These are phyloP conservation scores for Trochalopteron elliotii DNA, from an alignment of 2,113 vertebrate genomes.

Conservation along the genomic window DNA sequence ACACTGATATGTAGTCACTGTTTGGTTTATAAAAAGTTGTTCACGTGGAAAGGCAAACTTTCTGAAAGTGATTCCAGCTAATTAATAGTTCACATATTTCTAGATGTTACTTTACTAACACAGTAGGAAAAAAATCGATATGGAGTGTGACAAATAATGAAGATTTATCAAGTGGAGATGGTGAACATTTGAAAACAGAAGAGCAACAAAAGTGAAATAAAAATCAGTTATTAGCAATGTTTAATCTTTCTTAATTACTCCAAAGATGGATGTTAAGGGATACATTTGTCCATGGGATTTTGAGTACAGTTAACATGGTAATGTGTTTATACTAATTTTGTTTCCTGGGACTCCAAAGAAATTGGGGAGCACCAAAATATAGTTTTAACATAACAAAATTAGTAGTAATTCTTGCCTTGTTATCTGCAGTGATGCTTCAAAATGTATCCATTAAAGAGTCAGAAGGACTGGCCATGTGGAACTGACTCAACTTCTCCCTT, in stretches of 20 bases:
- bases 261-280: conserved; percentile 52
- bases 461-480: conserved; percentile 45
- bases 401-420: conserved; percentile 85
- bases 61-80: background rate
- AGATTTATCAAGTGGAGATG: background rate
- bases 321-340: conserved; percentile 87
- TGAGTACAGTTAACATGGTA: conserved; percentile 82
- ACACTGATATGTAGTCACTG: background rate
- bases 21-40: conserved; percentile 10
- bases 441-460: conserved; percentile 85
- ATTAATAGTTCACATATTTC: background rate
- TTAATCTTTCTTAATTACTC: conserved; percentile 17
- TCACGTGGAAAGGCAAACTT: background rate
- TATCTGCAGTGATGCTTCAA: conserved; percentile 91
- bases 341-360: conserved; percentile 77
- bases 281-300: conserved; percentile 86
- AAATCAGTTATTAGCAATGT: background rate
- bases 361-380: conserved; percentile 35
- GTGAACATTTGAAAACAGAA: background rate
- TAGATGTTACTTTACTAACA: background rate
- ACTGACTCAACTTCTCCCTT: conserved; percentile 55
- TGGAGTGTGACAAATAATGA: background rate
- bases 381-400: conserved; percentile 81
- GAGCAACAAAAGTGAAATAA: background rate
- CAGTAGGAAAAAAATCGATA: background rate